phyloP scores from a whole-genome alignment of 2,113 vertebrate species.

The Rhineura floridana region DNA sequence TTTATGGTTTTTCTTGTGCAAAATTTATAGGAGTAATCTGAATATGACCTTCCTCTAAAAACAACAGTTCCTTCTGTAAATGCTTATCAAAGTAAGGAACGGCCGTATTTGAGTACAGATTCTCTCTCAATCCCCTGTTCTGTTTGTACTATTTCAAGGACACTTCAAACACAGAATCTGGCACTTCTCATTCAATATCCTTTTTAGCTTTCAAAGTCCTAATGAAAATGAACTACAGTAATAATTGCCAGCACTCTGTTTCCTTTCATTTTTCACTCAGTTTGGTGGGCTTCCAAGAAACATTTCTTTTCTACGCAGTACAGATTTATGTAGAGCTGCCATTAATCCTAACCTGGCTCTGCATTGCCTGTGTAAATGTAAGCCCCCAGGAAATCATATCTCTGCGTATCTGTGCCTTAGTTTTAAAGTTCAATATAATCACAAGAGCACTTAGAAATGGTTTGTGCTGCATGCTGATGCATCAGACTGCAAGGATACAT shows the following conservation, averaged over 20 bases:
- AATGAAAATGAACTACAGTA: constrained; percentile 44
- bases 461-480: not conserved
- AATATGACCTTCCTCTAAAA: constrained; percentile 57
- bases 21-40: constrained; percentile 56
- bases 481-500: no score
- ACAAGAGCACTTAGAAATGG: not conserved
- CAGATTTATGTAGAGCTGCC: not conserved
- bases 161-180: constrained; percentile 15
- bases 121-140: constrained; percentile 8
- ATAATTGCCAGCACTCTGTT: constrained; percentile 32
- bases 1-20: constrained; percentile 51
- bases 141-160: constrained; percentile 47
- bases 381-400: not conserved
- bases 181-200: constrained; percentile 28
- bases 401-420: not conserved
- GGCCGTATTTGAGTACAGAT: constrained; percentile 12
- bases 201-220: constrained; percentile 3
- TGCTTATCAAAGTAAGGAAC: constrained; percentile 42
- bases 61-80: constrained; percentile 57
- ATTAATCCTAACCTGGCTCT: constrained; percentile 4
- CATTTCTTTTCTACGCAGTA: not conserved
- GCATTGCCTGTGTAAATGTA: not conserved
- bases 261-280: constrained; percentile 42
- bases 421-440: not conserved
- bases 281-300: constrained; percentile 31